phyloP scores from a whole-genome alignment of 1,140 invertebrate genomes.

The Drosophila parvula region DNA sequence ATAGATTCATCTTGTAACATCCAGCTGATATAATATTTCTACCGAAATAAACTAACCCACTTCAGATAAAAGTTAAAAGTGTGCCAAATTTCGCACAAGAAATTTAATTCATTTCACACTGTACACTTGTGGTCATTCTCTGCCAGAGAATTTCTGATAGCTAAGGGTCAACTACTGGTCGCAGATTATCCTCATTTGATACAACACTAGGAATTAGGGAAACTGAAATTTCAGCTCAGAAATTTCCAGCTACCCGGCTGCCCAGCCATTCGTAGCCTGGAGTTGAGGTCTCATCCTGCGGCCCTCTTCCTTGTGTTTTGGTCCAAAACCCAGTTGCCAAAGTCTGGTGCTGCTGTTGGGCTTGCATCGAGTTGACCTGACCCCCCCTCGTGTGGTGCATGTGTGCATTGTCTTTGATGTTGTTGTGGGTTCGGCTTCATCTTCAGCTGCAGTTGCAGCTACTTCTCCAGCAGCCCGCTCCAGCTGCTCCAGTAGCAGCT shows the following conservation, averaged over 20 bases:
- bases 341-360: conserved; percentile 30
- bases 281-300: conserved; percentile 13
- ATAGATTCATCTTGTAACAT: neutral
- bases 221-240: conserved; percentile 36
- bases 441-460: conserved; percentile 47
- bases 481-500: neutral
- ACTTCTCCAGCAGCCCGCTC: neutral
- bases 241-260: conserved; percentile 2
- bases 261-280: conserved; percentile 11
- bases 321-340: conserved; percentile 35
- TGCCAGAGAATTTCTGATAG: conserved; percentile 14
- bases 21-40: neutral
- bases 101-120: conserved; percentile 1
- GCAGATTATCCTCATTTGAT: conserved; percentile 24
- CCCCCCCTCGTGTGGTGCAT: conserved; percentile 22
- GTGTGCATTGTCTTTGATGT: conserved; percentile 74
- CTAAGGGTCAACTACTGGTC: conserved; percentile 13
- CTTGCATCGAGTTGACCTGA: conserved; percentile 29
- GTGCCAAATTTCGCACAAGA: neutral
- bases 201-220: conserved; percentile 29
- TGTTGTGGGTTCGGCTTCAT: conserved; percentile 46
- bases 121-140: neutral
- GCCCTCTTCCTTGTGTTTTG: conserved; percentile 8
- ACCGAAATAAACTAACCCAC: neutral
- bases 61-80: neutral